Conservation (phyloP, 2,888 invertebrate species). For the Eugnorisma glareosa region DNA sequence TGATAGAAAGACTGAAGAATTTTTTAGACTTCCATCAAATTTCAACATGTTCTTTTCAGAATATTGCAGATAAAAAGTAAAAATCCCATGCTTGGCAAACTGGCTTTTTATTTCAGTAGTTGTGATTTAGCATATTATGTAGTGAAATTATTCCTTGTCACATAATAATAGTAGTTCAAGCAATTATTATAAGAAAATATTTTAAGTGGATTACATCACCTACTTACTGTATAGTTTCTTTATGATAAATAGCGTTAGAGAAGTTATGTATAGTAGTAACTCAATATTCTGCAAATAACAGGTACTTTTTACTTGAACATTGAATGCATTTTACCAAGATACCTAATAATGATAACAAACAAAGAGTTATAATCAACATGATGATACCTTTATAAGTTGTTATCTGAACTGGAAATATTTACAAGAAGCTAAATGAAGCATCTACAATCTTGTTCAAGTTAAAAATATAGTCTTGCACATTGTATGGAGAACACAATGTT, state of each 20-base stretch:
- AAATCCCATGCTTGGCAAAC: not conserved
- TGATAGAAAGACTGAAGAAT: not conserved
- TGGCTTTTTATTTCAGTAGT: not conserved
- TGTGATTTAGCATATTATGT: not conserved
- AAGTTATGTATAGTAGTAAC: not conserved
- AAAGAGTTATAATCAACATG: conserved; percentile 38
- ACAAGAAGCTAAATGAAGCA: conserved; percentile 21
- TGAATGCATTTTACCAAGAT: conserved; percentile 17
- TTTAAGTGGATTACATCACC: conserved; percentile 13
- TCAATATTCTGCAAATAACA: not conserved
- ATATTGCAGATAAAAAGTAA: not conserved
- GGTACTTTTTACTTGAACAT: not conserved
- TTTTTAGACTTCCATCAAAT: not conserved
- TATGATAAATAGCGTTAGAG: conserved; percentile 1
- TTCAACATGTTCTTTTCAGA: not conserved
- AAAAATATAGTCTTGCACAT: conserved; percentile 8
- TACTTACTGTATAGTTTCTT: conserved; percentile 20
- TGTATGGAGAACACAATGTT: not conserved
- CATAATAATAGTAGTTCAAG: not conserved
- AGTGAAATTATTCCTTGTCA: not conserved
- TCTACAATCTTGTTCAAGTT: conserved; percentile 12
- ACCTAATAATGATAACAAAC: conserved; percentile 41
- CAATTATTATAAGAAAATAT: conserved; percentile 14
- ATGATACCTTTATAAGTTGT: conserved; percentile 15
- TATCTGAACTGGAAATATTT: conserved; percentile 37